These are phyloP conservation scores for Eucera pruinosa DNA, from an alignment of 2,888 invertebrate species.

Conservation along the genomic window DNA sequence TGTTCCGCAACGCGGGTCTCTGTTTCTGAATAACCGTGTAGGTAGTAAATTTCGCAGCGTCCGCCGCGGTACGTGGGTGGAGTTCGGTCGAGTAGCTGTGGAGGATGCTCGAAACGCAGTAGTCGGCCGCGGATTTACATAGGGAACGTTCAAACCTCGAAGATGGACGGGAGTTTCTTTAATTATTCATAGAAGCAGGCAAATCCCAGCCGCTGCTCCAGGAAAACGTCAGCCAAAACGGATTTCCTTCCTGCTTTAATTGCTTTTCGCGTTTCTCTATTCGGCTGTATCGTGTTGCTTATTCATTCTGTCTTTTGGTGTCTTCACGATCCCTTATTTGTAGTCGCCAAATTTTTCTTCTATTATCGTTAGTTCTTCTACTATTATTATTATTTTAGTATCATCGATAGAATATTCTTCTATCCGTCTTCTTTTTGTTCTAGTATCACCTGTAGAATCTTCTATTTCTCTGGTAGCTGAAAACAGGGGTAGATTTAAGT, in stretches of 20 bases:
- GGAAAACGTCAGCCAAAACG: conserved; percentile 2
- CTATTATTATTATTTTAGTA: no score
- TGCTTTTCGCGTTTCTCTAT: conserved; percentile 9
- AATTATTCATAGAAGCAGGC: conserved; percentile 53
- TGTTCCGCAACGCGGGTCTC: conserved; percentile 42
- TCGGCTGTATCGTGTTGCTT: no score
- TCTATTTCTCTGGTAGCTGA: no score
- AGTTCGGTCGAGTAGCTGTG: conserved; percentile 47
- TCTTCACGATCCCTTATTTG: no score
- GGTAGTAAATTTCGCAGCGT: conserved; percentile 59
- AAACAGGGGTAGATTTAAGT: no score
- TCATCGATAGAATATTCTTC: no score
- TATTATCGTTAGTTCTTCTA: no score
- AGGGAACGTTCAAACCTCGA: conserved; percentile 47
- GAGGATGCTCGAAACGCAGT: conserved; percentile 59
- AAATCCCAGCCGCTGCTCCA: conserved; percentile 2
- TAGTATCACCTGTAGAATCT: no score
- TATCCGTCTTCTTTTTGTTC: no score
- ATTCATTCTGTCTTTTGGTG: no score
- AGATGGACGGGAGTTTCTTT: conserved; percentile 54
- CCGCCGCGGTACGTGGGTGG: conserved; percentile 55
- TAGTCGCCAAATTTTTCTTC: no score
- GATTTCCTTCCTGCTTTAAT: conserved; percentile 21
- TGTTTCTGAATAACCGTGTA: conserved; percentile 50
- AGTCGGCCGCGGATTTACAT: conserved; percentile 56